A percentile compares a stretch with the other conserved stretches of the same genome.
Conservation (phyloP, 2,888 invertebrate species). For the Eledone cirrhosa region DNA sequence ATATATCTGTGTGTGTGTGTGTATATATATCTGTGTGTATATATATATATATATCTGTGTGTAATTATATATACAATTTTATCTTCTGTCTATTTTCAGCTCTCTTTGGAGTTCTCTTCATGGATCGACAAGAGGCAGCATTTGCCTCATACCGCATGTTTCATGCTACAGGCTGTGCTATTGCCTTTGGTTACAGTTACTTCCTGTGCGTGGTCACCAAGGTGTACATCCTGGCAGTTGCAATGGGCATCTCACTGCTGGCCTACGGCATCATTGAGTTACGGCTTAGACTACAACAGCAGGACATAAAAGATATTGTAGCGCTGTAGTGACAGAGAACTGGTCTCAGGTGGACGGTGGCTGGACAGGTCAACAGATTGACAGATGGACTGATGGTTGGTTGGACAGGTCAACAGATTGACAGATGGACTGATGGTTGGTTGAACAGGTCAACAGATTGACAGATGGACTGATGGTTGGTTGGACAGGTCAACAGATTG, state of each 20-base stretch:
- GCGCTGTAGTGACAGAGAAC: constrained; percentile 41
- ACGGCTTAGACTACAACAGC: constrained; percentile 58
- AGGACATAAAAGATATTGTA: constrained; percentile 58
- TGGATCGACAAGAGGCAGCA: constrained; percentile 86
- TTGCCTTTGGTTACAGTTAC: constrained; percentile 84
- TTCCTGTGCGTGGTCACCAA: constrained; percentile 82
- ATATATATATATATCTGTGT: no score
- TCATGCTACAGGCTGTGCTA: constrained; percentile 89
- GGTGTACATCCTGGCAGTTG: constrained; percentile 76
- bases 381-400: no score
- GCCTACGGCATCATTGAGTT: constrained; percentile 76
- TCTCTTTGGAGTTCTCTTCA: constrained; percentile 86
- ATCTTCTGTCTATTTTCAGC: constrained; percentile 56
- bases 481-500: no score
- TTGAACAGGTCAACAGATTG: no score
- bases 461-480: no score
- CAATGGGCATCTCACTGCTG: constrained; percentile 77
- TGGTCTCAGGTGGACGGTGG: no score
- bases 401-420: no score
- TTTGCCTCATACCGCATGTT: constrained; percentile 91
- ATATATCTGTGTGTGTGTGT: no score
- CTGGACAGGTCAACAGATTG: no score
- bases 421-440: no score
- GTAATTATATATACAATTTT: no score
- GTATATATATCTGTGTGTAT: no score